Conservation (phyloP, 64 coral and sea anemone genomes). For the Montipora capricornis region DNA sequence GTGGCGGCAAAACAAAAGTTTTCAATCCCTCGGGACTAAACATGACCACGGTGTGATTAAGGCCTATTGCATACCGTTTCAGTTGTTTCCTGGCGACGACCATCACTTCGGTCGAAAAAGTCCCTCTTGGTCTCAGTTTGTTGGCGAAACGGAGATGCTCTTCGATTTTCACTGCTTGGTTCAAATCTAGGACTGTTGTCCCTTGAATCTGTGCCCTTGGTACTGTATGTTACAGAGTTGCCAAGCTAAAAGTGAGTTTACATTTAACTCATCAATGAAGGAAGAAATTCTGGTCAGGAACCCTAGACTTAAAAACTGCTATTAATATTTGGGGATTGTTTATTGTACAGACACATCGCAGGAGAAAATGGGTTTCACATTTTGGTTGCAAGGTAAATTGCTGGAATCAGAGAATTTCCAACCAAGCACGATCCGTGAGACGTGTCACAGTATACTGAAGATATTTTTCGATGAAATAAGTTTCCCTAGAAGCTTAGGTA, state of each 20-base stretch:
- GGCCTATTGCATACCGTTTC: constrained; percentile 6
- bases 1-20: too few species aligned
- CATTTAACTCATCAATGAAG: neutral
- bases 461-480: too few species aligned
- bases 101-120: neutral
- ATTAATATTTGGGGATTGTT: too few species aligned
- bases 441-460: too few species aligned
- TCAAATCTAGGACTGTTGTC: neutral
- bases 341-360: too few species aligned
- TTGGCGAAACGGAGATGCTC: neutral
- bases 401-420: too few species aligned
- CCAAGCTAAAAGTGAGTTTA: neutral
- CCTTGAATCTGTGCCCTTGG: neutral
- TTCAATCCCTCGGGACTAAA: too few species aligned
- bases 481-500: too few species aligned
- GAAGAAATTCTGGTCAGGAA: neutral
- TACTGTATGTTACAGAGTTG: neutral
- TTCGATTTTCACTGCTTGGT: neutral
- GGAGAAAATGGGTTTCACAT: too few species aligned
- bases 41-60: neutral
- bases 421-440: too few species aligned
- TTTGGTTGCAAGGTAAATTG: too few species aligned
- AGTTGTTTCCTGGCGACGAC: constrained; percentile 6
- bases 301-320: neutral
- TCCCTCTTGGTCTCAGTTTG: neutral